Evolutionary conservation across 2,113 vertebrate genomes (phyloP).

Genomic region (Anolis carolinensis): DNA sequence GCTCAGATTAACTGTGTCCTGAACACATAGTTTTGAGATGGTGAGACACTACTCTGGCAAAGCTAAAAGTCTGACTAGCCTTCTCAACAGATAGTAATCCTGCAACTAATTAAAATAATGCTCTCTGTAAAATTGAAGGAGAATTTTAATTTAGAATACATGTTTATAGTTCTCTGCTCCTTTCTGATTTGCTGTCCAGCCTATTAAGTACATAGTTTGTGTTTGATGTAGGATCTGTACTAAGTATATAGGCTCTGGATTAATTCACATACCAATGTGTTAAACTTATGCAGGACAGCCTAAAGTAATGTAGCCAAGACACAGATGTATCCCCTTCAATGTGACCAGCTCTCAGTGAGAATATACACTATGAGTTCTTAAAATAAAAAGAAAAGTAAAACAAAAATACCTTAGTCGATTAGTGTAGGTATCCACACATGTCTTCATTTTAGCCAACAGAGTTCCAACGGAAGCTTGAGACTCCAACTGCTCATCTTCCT

Average conservation of each 20-base stretch:
- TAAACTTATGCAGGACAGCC: not conserved
- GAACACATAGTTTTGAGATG: no score
- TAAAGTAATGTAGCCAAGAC: not conserved
- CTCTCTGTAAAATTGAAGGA: not conserved
- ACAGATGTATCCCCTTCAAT: not conserved
- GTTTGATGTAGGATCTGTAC: not conserved
- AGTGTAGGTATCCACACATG: conserved; percentile 97
- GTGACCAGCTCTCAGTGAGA: not conserved
- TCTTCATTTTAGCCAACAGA: conserved; percentile 98
- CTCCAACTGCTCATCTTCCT: conserved; percentile 88
- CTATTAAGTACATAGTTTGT: not conserved
- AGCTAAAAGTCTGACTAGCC: no score
- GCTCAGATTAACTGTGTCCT: no score
- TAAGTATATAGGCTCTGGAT: not conserved
- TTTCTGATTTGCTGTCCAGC: not conserved
- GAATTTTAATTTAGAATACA: not conserved
- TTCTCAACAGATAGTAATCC: not conserved
- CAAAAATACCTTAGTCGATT: conserved; percentile 87
- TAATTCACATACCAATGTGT: not conserved
- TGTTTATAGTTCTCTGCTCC: not conserved
- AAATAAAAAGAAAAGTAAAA: not conserved
- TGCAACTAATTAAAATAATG: not conserved
- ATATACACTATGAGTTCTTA: not conserved
- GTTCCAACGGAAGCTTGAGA: conserved; percentile 94
- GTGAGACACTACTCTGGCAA: not conserved